phyloP scores from a whole-genome alignment of 2,113 vertebrate species.

The Rhinolophus sinicus region DNA sequence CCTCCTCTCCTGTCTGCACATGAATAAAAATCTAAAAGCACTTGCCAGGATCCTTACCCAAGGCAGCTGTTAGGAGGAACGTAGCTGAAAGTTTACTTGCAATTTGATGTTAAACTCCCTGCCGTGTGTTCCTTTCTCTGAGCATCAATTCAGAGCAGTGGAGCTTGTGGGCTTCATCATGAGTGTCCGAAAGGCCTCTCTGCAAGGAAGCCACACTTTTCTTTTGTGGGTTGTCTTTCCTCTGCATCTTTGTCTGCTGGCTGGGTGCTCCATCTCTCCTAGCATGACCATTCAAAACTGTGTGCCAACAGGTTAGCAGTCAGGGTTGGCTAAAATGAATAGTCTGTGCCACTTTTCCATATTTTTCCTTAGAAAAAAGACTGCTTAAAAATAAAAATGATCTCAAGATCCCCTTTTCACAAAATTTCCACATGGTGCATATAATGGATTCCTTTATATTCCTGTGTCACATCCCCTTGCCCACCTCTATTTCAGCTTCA shows the following conservation, averaged over 20 bases:
- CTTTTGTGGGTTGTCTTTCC: too few relatives aligned
- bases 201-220: not conserved
- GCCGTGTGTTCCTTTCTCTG: not conserved
- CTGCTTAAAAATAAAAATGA: not conserved
- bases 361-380: not conserved
- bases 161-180: not conserved
- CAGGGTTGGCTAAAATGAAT: not conserved
- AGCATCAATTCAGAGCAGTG: not conserved
- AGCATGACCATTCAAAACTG: not conserved
- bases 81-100: slow-evolving; percentile 66
- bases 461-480: not conserved
- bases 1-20: slow-evolving; percentile 73
- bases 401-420: not conserved
- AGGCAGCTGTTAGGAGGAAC: slow-evolving; percentile 76
- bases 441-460: not conserved
- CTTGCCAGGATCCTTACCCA: slow-evolving; percentile 67
- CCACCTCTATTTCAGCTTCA: not conserved
- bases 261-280: rapidly evolving
- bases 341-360: not conserved
- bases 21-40: slow-evolving; percentile 74
- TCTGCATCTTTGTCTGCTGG: not conserved
- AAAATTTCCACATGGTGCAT: not conserved
- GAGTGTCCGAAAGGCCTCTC: not conserved
- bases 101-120: slow-evolving; percentile 64
- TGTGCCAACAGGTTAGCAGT: rapidly evolving